A percentile compares a stretch with the other conserved stretches of the same genome.
Conservation (phyloP, 2,888 invertebrate genomes). For the Gastracanthus pulcherrimus region DNA sequence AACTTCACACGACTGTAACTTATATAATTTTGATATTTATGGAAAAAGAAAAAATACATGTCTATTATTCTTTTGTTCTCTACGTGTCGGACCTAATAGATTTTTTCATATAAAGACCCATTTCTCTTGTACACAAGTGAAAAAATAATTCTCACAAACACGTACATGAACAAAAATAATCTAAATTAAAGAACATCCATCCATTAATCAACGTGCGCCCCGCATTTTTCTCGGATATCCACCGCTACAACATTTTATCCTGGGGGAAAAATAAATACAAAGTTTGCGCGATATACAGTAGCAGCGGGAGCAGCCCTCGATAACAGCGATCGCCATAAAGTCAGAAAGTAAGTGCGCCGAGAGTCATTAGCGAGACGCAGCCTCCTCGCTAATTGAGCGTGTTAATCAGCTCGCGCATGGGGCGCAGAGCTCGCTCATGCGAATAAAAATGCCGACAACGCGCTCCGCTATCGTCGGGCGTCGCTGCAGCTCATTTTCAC, state of each 20-base stretch:
- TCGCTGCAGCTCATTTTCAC: slow-evolving; percentile 8
- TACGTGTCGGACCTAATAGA: no score
- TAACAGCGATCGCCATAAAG: slow-evolving; percentile 22
- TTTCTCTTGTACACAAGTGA: neutral
- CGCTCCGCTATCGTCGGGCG: neutral
- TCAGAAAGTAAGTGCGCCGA: slow-evolving; percentile 7
- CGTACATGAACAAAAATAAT: neutral
- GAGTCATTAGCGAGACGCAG: slow-evolving; percentile 31
- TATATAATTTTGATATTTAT: no score
- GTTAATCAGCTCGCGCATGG: slow-evolving; percentile 27
- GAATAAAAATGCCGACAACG: slow-evolving; percentile 17
- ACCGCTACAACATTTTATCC: neutral
- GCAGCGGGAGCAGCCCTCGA: neutral
- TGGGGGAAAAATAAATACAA: slow-evolving; percentile 17
- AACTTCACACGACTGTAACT: no score
- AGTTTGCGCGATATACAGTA: neutral
- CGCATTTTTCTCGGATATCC: neutral
- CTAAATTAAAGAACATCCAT: neutral
- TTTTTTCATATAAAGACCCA: no score
- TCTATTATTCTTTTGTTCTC: no score
- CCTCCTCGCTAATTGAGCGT: slow-evolving; percentile 35
- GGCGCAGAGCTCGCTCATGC: neutral
- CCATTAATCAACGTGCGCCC: neutral
- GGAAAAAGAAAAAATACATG: no score
- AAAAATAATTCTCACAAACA: neutral